Evolutionary conservation across 2,797 vertebrate genomes (phyloP).

Genomic region (Nyctibius grandis): DNA sequence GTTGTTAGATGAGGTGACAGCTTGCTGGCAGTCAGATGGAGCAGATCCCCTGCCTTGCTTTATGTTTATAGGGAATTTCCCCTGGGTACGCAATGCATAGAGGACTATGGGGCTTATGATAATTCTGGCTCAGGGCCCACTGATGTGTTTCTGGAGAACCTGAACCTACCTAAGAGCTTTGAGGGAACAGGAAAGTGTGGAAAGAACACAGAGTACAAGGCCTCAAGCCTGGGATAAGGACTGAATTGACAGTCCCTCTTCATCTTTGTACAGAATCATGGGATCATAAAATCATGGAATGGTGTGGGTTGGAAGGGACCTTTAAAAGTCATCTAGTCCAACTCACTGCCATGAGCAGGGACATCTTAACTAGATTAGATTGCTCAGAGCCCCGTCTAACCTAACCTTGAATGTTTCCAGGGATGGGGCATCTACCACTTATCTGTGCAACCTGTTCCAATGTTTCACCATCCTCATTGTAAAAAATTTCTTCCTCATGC

Average conservation of each 20-base stretch:
- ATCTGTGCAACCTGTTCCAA: neutral
- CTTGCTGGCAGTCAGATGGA: neutral
- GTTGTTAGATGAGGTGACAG: neutral
- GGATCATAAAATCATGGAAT: neutral
- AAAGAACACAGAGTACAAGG: neutral
- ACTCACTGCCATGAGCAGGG: fast-evolving
- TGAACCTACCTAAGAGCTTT: neutral
- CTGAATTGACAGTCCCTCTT: neutral
- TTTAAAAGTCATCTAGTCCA: neutral
- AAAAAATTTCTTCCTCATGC: neutral
- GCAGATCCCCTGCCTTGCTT: fast-evolving
- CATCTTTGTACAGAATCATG: neutral
- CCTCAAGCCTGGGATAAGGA: neutral
- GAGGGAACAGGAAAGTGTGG: neutral
- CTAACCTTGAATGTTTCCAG: neutral
- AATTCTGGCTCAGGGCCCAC: neutral
- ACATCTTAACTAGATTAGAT: neutral
- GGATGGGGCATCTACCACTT: neutral
- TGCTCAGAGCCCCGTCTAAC: fast-evolving
- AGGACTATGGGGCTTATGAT: neutral
- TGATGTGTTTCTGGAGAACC: neutral
- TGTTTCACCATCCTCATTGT: neutral
- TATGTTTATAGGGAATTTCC: neutral
- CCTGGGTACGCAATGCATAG: too few relatives aligned
- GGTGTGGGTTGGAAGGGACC: neutral